Base-by-base conservation (phyloP, 2,888 invertebrate species). In the Sacculina carcini region DNA sequence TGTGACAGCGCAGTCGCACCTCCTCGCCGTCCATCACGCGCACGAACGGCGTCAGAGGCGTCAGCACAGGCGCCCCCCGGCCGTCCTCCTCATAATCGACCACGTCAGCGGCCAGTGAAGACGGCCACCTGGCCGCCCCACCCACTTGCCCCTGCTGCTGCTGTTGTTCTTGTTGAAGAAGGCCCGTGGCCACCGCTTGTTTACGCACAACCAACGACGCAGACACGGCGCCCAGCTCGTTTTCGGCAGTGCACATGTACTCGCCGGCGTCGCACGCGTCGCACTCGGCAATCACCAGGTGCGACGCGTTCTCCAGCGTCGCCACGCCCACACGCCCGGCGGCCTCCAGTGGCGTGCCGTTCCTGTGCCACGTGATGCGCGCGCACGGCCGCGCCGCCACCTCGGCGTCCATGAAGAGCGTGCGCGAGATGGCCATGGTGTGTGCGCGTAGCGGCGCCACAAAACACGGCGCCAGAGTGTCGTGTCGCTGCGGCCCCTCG, bases 1-100 rank as follows among this genome's bases (percentile, higher is more conserved):
- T 78, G 61, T 75, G 69, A 61, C 84, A 84, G 29, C 70, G 74
- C 49, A 86, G 70, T 55, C 73, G 68, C 53, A 83, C 79, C 57
- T 78, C 76, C 61, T 92, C 85, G 50, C 90, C 90, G 62, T 89
- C 89, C 80, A 86, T 86, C 5, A 89, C 78, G 53, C 76, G 74
- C 7, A 42, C 4, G 9, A 77, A 67, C 4, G 83, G 76, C 51
- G 75, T 69, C 56, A 90, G 70, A 55, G 77, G 76, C 61, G 75
- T 73, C 23, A 77, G 16, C 5, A 6, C 14, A 9, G 42, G 42
- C 16, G 28, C n/a, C n/a, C n/a, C n/a, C n/a, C n/a, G n/a, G n/a
- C n/a, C n/a, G n/a, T n/a, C n/a, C n/a, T n/a, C n/a, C n/a, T n/a
- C n/a, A n/a, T n/a, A n/a, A n/a, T n/a, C n/a, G n/a, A n/a, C n/a